Evolutionary conservation across 2,888 invertebrate species (phyloP), one percentile per base, ranked within the genome.

Genomic region (Caenorhabditis auriculariae): DNA sequence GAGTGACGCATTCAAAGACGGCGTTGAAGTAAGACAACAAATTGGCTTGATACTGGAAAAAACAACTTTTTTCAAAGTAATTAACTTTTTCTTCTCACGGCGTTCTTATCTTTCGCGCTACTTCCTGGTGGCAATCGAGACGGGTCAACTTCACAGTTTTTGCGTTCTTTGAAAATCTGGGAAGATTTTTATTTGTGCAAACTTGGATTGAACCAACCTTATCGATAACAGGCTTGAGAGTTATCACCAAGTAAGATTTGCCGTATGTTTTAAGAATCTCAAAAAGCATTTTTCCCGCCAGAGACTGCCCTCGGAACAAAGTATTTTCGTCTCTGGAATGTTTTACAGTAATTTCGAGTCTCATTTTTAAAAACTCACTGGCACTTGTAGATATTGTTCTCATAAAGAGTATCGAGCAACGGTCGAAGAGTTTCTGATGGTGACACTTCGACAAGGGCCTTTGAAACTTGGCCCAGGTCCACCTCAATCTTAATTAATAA

Each of bases 111-210:
- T 26, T 60, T 60, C 1, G 58, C 26, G n/a, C 56, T 56, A 17
- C 28, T 45, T 19, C 55, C 52, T n/a, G 44, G 24, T 3, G 45
- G n/a, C 27, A 81, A 45, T 41, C 73, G 65, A 21, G 69, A 44
- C 23, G 81, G 81, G 47, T 81, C 79, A 39, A 81, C 75, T 60
- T 81, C 81, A 49, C 81, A 81, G 42, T 70, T 73, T 50, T 74
- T 73, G 19, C 68, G 56, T 45, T 81, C 81, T 44, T 71, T 69
- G 70, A 69, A 80, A 32, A 80, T 80, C 77, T 78, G 47, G 46
- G 69, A 51, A 28, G 0, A 15, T 23, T 19, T 27, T 17, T n/a
- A 26, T 23, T n/a, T 32, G 9, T n/a, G 9, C 41, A 15, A 17
- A 9, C 21, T 41, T 9, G 17, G 7, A 41, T 9, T 9, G n/a